phyloP scores from a whole-genome alignment of 2,888 invertebrate species.

The Oligia strigilis region DNA sequence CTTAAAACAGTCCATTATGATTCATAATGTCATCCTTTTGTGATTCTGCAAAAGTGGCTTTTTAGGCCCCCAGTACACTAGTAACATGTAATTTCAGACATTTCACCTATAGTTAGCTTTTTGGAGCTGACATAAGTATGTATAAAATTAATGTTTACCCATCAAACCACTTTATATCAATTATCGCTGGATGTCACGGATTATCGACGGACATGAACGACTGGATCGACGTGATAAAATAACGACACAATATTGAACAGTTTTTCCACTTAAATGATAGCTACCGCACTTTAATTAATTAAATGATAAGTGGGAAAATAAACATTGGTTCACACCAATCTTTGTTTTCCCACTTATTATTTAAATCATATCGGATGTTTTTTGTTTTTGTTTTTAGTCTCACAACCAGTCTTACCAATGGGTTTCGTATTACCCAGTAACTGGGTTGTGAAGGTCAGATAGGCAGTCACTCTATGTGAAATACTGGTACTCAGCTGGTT shows the following conservation, averaged over 20 bases:
- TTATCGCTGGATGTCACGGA: neutral
- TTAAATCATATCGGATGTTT: neutral
- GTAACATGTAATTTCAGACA: neutral
- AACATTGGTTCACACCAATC: neutral
- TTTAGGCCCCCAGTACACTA: no score
- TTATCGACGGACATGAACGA: neutral
- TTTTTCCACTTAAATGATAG: neutral
- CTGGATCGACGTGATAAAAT: constrained; percentile 9
- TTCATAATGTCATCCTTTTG: no score
- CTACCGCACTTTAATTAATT: neutral
- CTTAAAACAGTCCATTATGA: no score
- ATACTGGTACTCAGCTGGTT: no score
- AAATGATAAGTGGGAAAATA: neutral
- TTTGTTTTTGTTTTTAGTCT: neutral
- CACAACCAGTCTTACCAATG: no score
- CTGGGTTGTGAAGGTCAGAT: no score
- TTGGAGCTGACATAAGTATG: neutral
- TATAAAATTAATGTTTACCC: neutral
- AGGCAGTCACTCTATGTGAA: no score
- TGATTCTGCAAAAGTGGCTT: no score
- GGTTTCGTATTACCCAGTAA: no score
- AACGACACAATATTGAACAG: neutral
- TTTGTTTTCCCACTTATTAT: no score
- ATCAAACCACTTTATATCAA: constrained; percentile 12
- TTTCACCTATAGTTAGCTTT: neutral